Percentiles rank a stretch among this genome's conserved stretches.
phyloP scores from a whole-genome alignment of 2,113 vertebrate genomes.

The Psephotus haematonotus region DNA sequence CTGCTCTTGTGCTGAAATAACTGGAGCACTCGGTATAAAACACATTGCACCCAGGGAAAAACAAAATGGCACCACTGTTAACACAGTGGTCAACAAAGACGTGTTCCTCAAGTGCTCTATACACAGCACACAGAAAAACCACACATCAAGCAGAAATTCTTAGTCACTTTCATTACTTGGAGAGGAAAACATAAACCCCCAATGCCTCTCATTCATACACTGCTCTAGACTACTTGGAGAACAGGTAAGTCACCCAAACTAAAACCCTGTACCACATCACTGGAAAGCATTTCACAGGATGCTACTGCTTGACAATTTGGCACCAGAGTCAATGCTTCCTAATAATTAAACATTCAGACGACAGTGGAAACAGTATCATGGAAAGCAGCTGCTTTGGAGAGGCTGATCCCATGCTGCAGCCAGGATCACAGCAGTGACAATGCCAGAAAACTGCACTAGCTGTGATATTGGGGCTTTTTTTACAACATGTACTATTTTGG shows the following conservation, averaged over 20 bases:
- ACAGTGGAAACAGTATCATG: accelerated
- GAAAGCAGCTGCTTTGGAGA: neutral
- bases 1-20: neutral
- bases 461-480: neutral
- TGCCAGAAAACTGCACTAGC: accelerated
- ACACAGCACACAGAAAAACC: neutral
- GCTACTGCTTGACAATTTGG: neutral
- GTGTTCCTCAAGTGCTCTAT: accelerated
- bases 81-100: neutral
- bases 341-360: neutral
- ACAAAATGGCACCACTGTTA: accelerated
- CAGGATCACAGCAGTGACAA: accelerated
- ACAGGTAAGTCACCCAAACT: neutral
- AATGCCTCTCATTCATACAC: too few species aligned
- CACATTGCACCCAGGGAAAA: neutral
- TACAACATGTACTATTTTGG: too few species aligned
- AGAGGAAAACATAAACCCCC: neutral
- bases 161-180: neutral
- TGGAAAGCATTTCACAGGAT: neutral
- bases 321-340: neutral
- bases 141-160: neutral
- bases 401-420: neutral
- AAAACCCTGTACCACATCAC: neutral
- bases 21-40: neutral
- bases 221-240: neutral